A percentile compares a stretch with the other conserved stretches of the same genome.
phyloP scores from a whole-genome alignment of 2,113 vertebrate genomes.

The Zeus faber region DNA sequence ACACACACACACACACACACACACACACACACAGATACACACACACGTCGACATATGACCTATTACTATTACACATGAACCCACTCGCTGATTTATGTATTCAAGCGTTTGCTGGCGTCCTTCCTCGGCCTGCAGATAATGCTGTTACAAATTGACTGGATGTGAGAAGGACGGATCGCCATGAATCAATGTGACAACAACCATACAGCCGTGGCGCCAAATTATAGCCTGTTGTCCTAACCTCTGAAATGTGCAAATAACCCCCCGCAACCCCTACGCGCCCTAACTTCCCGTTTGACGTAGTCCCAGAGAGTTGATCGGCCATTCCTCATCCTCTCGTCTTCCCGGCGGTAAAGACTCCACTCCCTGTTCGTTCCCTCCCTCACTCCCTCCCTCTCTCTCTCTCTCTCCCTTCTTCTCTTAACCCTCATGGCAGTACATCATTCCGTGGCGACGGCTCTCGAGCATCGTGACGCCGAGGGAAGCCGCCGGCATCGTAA shows the following conservation, averaged over 20 bases:
- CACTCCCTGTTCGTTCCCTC: background rate
- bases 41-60: conserved; percentile 3
- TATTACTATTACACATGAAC: conserved; percentile 15
- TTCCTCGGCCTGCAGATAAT: conserved; percentile 42
- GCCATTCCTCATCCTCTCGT: conserved; percentile 52
- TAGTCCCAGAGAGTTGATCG: conserved; percentile 32
- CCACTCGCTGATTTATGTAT: conserved; percentile 29
- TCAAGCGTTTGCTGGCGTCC: conserved; percentile 34
- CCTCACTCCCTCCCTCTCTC: background rate
- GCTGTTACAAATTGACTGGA: conserved; percentile 55
- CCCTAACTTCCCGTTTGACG: conserved; percentile 45
- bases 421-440: background rate
- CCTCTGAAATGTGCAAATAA: conserved; percentile 43
- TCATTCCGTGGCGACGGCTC: background rate
- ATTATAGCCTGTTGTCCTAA: conserved; percentile 20
- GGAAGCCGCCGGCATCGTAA: no score
- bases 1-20: no score
- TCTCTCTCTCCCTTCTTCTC: no score
- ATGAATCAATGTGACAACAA: conserved; percentile 65
- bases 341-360: background rate
- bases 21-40: no score
- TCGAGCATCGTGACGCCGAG: no score
- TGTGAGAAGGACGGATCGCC: conserved; percentile 23
- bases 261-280: conserved; percentile 26
- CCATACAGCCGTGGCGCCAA: conserved; percentile 19